These are phyloP conservation scores for Gryllus longicercus DNA, from an alignment of 2,888 invertebrate genomes.

Conservation along the genomic window DNA sequence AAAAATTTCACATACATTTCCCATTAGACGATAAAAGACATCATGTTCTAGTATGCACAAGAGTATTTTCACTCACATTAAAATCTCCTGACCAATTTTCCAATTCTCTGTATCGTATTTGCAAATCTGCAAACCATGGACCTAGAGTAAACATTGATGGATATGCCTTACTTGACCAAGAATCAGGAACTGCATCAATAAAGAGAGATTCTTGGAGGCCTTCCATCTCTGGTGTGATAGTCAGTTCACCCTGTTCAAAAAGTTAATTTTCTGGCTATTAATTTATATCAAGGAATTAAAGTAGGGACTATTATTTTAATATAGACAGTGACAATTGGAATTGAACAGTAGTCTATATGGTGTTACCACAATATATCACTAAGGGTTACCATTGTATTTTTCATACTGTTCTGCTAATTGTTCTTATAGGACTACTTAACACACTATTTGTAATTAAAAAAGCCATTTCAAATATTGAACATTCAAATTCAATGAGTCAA, in stretches of 20 bases:
- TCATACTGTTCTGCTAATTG: too few relatives aligned
- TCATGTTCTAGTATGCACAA: background rate
- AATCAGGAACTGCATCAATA: conserved; percentile 82
- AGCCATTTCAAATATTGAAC: too few relatives aligned
- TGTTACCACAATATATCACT: too few relatives aligned
- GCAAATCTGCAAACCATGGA: conserved; percentile 84
- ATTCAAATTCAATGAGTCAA: too few relatives aligned
- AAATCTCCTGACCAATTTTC: conserved; percentile 89
- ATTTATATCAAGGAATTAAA: background rate
- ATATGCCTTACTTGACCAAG: conserved; percentile 84
- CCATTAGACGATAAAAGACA: background rate
- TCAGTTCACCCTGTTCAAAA: conserved; percentile 75
- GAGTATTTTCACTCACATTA: conserved; percentile 47
- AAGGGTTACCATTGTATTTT: too few relatives aligned
- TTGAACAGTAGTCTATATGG: too few relatives aligned
- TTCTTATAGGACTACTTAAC: too few relatives aligned
- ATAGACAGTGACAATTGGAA: too few relatives aligned
- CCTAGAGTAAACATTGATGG: conserved; percentile 79
- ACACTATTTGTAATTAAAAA: too few relatives aligned
- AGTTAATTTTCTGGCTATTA: background rate
- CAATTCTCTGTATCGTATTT: conserved; percentile 71
- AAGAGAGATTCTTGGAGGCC: conserved; percentile 77
- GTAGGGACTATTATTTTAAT: too few relatives aligned
- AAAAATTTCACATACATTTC: background rate
- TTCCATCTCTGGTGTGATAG: conserved; percentile 91